phyloP scores from a whole-genome alignment of 2,797 vertebrate species.

The Ficedula albicollis region DNA sequence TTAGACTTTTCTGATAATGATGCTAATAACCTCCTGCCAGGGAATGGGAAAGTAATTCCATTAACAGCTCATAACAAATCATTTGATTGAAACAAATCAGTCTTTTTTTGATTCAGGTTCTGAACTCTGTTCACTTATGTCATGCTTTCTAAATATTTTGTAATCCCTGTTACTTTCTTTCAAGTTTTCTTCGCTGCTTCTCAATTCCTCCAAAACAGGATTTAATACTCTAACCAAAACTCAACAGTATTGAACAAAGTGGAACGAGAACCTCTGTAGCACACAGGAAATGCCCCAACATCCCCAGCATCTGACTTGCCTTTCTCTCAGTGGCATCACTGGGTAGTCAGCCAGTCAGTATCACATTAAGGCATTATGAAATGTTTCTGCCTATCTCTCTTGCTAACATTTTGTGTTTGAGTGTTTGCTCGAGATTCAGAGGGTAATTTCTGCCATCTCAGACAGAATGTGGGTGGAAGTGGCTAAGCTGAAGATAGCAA shows the following conservation, averaged over 20 bases:
- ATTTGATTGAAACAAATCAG: not conserved
- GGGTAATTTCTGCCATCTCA: not conserved
- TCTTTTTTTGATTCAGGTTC: not conserved
- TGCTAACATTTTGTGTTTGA: not conserved
- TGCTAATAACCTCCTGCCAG: not conserved
- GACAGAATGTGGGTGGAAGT: not conserved
- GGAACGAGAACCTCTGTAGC: not conserved
- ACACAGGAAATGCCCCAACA: not conserved
- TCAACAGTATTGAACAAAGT: not conserved
- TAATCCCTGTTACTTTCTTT: not conserved
- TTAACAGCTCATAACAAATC: not conserved
- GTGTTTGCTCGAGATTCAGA: not conserved
- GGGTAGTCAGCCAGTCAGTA: not conserved
- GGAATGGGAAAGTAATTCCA: not conserved
- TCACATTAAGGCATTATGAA: not conserved
- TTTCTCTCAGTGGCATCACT: not conserved
- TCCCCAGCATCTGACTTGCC: not conserved
- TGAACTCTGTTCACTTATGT: not conserved
- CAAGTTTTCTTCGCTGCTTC: not conserved
- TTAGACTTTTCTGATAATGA: not conserved
- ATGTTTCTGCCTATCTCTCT: not conserved
- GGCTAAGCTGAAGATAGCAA: not conserved
- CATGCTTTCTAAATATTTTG: not conserved
- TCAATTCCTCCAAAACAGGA: not conserved
- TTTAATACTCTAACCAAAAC: not conserved